phyloP scores from a whole-genome alignment of 2,888 invertebrate genomes.

The Oligia latruncula region DNA sequence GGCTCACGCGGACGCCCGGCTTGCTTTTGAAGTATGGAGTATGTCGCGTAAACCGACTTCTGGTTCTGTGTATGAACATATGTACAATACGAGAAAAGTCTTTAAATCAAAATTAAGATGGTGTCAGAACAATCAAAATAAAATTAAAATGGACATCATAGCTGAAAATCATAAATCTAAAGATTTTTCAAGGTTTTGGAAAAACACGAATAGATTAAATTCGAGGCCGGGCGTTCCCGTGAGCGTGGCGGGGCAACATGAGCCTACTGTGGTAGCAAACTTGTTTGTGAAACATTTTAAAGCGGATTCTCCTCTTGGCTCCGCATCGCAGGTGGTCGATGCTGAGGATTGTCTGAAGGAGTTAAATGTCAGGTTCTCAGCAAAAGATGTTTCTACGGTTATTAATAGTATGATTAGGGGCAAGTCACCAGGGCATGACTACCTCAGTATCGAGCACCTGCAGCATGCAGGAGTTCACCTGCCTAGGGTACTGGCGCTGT shows the following conservation, averaged over 20 bases:
- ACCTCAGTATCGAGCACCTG: no score
- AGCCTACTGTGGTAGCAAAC: background rate
- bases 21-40: background rate
- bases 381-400: background rate
- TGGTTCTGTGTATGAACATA: background rate
- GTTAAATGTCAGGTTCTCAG: no score
- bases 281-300: background rate
- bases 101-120: slow-evolving; percentile 7
- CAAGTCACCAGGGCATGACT: background rate
- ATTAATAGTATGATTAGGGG: background rate
- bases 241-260: no score
- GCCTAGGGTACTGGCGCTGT: no score
- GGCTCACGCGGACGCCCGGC: no score
- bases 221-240: no score
- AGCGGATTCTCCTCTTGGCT: background rate
- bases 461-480: no score
- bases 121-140: background rate
- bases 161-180: background rate
- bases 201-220: background rate
- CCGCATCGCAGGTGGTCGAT: background rate
- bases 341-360: no score
- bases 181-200: background rate
- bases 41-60: background rate
- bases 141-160: background rate
- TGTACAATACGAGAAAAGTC: background rate